Evolutionary conservation across 2,113 vertebrate species (phyloP), one percentile per base, ranked within the genome.

Genomic region (Artemisiospiza belli): DNA sequence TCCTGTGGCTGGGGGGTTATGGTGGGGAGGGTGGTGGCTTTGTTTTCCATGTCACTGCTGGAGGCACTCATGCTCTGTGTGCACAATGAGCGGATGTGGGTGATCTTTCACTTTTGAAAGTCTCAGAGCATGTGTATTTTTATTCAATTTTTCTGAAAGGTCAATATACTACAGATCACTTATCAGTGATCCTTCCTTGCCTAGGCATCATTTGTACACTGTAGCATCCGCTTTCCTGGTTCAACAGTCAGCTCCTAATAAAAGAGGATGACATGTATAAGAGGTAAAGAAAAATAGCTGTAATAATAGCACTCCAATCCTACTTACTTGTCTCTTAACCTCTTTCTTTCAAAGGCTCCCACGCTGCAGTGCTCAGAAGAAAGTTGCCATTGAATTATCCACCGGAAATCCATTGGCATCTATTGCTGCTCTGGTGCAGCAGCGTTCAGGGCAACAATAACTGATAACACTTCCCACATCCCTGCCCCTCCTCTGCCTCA

Each of bases 291-390:
- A 98, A 97, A 98, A 97, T 90, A 96, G 92, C 85, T 95, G 89
- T 70, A 94, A 97, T 97, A 97, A 97, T 93, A 97, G 88, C 72
- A 59, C 83, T 96, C 76, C 89, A 94, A 92, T 94, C 90, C 94
- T 96, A 96, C 94, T 95, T 97, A 96, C 93, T 97, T 97, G 94
- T 91, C 82, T 94, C 62, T 88, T 97, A 96, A 97, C 94, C 93
- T 97, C 79, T 83, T 97, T 87, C 94, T 94, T 96, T 97, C 93
- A 97, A 87, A 92, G 91, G 76, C 89, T 92, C 91, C 87, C 89
- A 97, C 43, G 52, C 81, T 83, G 96, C 88, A 77, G 61, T 15
- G 54, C 96, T 83, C 66, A 83, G 46, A 87, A 82, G 55, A 86
- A 88, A 92, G 55, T 88, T 93, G 94, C 52, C 73, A 82, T 15